Percentiles rank a stretch among this genome's conserved stretches.
Conservation (phyloP, 2,797 vertebrate genomes). For the Peromyscus nudipes region DNA sequence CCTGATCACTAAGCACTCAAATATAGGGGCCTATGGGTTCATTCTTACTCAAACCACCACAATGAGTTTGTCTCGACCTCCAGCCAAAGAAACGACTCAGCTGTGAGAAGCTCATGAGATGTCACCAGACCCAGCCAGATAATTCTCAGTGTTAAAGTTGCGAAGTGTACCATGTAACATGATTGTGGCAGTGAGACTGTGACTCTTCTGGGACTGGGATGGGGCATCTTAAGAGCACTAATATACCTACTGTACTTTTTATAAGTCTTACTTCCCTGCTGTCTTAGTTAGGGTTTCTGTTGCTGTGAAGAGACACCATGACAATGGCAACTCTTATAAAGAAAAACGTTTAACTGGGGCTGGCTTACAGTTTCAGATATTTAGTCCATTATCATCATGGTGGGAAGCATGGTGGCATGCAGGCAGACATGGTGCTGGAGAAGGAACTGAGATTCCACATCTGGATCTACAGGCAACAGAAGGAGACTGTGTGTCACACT, state of each 20-base stretch:
- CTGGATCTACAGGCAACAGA: background rate
- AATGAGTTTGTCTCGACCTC: background rate
- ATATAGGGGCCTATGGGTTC: background rate
- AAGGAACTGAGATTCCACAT: background rate
- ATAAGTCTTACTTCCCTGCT: background rate
- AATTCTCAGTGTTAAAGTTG: background rate
- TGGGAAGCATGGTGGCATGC: background rate
- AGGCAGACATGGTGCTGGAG: background rate
- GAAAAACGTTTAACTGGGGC: background rate
- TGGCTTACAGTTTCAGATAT: background rate
- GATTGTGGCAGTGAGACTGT: too few species aligned
- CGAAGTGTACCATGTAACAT: too few species aligned
- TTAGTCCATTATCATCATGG: background rate
- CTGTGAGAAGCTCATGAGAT: background rate
- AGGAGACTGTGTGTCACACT: background rate
- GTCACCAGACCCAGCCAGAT: background rate
- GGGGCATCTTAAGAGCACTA: background rate
- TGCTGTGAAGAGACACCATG: background rate
- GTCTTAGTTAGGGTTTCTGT: background rate
- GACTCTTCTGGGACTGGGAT: background rate
- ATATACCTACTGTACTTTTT: background rate
- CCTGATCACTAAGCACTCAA: background rate
- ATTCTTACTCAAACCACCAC: background rate
- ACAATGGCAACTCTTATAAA: background rate
- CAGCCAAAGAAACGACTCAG: background rate